Conservation (phyloP, 2,113 vertebrate species). For the Hydrolagus affinis region DNA sequence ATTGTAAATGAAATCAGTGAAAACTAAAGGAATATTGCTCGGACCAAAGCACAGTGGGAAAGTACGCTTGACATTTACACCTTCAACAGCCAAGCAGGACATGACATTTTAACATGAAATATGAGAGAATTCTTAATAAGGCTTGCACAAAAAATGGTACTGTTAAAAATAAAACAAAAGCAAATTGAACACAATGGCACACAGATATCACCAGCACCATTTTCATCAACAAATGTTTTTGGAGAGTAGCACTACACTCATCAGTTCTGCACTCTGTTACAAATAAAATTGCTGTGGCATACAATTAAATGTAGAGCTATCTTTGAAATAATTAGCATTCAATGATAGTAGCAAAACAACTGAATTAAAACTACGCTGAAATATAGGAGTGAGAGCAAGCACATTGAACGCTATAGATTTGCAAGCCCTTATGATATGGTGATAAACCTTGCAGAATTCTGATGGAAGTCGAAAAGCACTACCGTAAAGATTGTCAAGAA, state of each 20-base stretch:
- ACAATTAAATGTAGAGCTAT: background rate
- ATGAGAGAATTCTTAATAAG: too few species aligned
- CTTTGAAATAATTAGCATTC: conserved; percentile 15
- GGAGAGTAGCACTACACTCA: background rate
- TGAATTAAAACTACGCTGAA: background rate
- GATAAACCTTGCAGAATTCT: too few species aligned
- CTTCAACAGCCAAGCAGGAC: too few species aligned
- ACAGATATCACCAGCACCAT: background rate
- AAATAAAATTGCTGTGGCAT: background rate
- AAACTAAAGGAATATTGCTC: too few species aligned
- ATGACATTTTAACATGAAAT: too few species aligned
- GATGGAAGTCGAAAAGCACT: too few species aligned
- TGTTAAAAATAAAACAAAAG: background rate
- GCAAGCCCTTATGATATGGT: too few species aligned
- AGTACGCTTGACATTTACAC: too few species aligned
- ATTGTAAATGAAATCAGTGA: too few species aligned
- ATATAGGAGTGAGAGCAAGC: background rate
- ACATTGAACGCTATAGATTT: background rate
- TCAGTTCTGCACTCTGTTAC: background rate
- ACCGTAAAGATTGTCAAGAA: too few species aligned
- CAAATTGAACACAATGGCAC: background rate
- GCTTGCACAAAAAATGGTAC: background rate
- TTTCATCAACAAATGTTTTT: background rate
- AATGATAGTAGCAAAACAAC: background rate
- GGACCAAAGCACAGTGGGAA: too few species aligned